These are phyloP conservation scores for Psammodynastes pulverulentus DNA, from an alignment of 2,113 vertebrate species.

Conservation along the genomic window DNA sequence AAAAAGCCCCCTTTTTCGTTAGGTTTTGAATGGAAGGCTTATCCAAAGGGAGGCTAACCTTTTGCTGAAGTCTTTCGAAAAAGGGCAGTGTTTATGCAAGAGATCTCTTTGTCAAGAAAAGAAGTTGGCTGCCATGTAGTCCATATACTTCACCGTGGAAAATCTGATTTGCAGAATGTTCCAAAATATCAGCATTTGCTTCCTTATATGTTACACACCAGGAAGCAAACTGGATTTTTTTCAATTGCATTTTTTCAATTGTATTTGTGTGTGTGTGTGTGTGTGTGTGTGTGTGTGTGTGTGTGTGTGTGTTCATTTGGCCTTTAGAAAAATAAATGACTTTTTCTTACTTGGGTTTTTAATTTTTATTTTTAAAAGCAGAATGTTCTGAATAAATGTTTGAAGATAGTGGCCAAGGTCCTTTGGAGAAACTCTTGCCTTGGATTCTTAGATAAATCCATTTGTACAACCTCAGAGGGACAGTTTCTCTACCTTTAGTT, in stretches of 20 bases:
- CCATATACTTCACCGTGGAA: background rate
- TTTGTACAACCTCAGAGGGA: background rate
- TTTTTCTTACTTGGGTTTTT: background rate
- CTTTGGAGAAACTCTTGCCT: background rate
- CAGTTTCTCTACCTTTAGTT: background rate
- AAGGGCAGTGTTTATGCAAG: constrained; percentile 10
- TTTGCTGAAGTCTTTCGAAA: constrained; percentile 24
- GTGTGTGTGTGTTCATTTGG: constrained; percentile 37
- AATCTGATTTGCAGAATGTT: constrained; percentile 1
- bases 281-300: no score
- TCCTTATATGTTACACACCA: background rate
- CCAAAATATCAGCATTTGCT: background rate
- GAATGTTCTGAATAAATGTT: background rate
- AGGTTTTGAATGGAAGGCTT: background rate
- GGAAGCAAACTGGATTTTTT: background rate
- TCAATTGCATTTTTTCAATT: background rate
- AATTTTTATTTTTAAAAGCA: background rate
- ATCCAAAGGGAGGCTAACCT: background rate
- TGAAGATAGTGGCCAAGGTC: background rate
- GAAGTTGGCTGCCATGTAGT: background rate
- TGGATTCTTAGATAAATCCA: background rate
- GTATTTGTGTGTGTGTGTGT: no score
- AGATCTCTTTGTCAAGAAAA: constrained; percentile 18
- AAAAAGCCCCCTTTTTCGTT: background rate
- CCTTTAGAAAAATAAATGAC: background rate